These are phyloP conservation scores for Lamellibrachia luymesi DNA, from an alignment of 1,140 invertebrate genomes.

Conservation along the genomic window DNA sequence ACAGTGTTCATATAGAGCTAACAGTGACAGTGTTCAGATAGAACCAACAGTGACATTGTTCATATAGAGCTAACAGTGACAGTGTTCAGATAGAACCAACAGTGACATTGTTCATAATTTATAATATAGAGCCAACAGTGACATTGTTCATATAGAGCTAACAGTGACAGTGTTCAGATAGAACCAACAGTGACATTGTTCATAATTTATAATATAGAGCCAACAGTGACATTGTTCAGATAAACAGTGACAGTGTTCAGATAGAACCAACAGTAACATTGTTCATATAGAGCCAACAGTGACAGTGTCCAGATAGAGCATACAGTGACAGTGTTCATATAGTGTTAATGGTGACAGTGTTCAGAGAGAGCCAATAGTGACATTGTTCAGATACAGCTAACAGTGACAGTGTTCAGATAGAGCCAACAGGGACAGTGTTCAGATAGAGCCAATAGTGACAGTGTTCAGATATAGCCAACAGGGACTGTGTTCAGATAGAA, in stretches of 20 bases:
- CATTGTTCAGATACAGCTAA: not conserved
- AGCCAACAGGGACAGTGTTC: not conserved
- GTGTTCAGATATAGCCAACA: not conserved
- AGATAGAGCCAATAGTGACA: not conserved
- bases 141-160: not conserved
- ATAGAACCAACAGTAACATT: not conserved
- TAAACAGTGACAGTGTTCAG: not conserved
- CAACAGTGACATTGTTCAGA: not conserved
- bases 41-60: not conserved
- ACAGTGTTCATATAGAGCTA: not conserved
- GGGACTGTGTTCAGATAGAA: not conserved
- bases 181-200: not conserved
- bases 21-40: not conserved
- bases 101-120: not conserved
- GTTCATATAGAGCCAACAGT: not conserved
- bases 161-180: not conserved
- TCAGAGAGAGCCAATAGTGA: not conserved
- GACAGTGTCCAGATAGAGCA: not conserved
- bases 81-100: not conserved
- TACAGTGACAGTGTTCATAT: not conserved
- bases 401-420: not conserved
- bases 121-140: not conserved
- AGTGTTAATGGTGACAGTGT: not conserved
- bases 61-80: not conserved
- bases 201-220: no score